Conservation (phyloP, 2,888 invertebrate genomes). For the Athrips mouffetella region DNA sequence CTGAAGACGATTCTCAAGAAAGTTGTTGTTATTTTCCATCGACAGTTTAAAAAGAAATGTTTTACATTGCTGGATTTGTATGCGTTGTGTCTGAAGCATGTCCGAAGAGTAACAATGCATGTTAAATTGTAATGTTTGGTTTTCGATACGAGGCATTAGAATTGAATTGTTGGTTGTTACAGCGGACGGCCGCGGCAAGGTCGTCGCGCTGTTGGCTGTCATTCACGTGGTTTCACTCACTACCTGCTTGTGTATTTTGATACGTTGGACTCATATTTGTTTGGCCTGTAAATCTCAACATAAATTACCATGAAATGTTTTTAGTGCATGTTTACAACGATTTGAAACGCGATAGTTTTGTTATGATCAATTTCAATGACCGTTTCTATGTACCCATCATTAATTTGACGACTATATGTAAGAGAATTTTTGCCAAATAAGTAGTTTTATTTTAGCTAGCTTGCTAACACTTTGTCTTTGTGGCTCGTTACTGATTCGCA, state of each 20-base stretch:
- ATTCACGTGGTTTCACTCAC: constrained; percentile 33
- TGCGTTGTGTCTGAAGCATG: background rate
- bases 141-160: background rate
- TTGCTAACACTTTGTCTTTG: no score
- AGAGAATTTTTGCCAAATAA: no score
- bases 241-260: constrained; percentile 5
- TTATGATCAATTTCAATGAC: background rate
- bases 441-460: no score
- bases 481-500: no score
- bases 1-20: constrained; percentile 25
- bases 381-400: no score
- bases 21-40: background rate
- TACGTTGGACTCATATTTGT: background rate
- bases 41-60: background rate
- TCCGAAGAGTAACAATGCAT: background rate
- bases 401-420: no score
- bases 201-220: constrained; percentile 36
- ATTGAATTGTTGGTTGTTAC: constrained; percentile 15
- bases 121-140: background rate
- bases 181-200: constrained; percentile 45
- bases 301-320: background rate
- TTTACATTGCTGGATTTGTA: background rate
- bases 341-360: constrained; percentile 9
- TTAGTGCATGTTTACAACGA: background rate
- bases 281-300: constrained; percentile 2